phyloP scores from a whole-genome alignment of 1,140 invertebrate species.

The Lepidurus couesii region DNA sequence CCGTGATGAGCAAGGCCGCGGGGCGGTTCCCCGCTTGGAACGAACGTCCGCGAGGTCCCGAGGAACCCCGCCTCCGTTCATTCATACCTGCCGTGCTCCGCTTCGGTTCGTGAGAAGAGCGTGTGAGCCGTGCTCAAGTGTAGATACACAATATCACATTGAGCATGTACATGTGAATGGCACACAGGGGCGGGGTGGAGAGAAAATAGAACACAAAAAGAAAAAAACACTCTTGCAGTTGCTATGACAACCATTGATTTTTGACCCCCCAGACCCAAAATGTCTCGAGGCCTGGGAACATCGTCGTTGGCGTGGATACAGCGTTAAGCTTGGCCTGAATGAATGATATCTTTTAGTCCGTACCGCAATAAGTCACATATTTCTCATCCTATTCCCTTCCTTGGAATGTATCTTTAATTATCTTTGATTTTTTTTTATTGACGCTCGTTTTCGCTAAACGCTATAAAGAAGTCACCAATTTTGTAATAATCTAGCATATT shows the following conservation, averaged over 20 bases:
- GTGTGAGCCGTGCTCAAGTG: background rate
- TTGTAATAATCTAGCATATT: no score
- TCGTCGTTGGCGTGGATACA: no score
- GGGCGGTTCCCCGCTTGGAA: background rate
- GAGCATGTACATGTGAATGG: constrained; percentile 1
- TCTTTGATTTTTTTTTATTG: no score
- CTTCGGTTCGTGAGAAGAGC: background rate
- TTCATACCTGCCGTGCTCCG: background rate
- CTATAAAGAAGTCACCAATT: no score
- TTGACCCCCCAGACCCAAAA: background rate
- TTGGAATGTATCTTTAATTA: no score
- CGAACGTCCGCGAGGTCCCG: background rate
- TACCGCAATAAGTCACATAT: no score
- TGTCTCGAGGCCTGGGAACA: no score
- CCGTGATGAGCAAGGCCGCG: constrained; percentile 10
- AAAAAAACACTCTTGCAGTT: background rate
- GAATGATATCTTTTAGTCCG: no score
- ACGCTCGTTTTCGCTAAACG: no score
- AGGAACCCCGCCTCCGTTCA: constrained; percentile 15
- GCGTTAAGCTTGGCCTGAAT: no score
- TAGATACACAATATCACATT: background rate
- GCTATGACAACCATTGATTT: constrained; percentile 10
- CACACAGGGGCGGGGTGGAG: background rate
- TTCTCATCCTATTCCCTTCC: no score
- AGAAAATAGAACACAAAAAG: no score